A percentile compares a stretch with the other conserved stretches of the same genome.
phyloP scores from a whole-genome alignment of 2,113 vertebrate species.

The Pycnonotus jocosus region DNA sequence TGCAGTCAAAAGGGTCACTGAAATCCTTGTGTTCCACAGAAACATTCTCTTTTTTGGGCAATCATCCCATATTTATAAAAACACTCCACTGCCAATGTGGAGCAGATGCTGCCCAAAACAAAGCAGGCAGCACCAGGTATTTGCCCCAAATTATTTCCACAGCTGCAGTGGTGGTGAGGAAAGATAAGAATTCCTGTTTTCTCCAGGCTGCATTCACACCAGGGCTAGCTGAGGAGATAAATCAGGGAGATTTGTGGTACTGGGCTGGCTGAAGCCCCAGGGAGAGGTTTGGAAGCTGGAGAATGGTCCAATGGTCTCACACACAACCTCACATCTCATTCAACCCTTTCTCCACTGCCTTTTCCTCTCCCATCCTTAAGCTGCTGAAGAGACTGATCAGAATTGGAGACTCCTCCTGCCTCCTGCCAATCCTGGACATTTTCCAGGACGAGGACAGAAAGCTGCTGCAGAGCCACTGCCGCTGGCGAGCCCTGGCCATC shows the following conservation, averaged over 20 bases:
- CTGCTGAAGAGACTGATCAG: slow-evolving; percentile 86
- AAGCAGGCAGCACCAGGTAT: background rate
- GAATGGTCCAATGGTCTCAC: background rate
- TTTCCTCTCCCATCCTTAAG: slow-evolving; percentile 49
- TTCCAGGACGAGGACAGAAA: slow-evolving; percentile 75
- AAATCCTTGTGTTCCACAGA: background rate
- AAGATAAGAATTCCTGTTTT: background rate
- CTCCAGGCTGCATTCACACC: background rate
- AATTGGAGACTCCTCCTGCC: slow-evolving; percentile 82
- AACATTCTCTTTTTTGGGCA: background rate
- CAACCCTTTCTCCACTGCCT: background rate
- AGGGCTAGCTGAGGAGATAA: background rate
- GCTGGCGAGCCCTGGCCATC: slow-evolving; percentile 76
- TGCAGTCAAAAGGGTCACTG: background rate
- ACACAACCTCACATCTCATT: background rate
- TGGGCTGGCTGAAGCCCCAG: background rate
- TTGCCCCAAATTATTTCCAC: background rate
- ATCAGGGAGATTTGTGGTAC: background rate
- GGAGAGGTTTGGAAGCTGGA: background rate
- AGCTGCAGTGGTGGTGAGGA: background rate
- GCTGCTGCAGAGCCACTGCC: slow-evolving; percentile 81
- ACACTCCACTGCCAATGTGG: background rate
- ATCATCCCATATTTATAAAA: background rate
- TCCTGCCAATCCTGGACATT: slow-evolving; percentile 80
- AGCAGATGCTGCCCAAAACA: background rate